Evolutionary conservation across 2,113 vertebrate genomes (phyloP), one percentile per base, ranked within the genome.

Genomic region (Eurystomus gularis): DNA sequence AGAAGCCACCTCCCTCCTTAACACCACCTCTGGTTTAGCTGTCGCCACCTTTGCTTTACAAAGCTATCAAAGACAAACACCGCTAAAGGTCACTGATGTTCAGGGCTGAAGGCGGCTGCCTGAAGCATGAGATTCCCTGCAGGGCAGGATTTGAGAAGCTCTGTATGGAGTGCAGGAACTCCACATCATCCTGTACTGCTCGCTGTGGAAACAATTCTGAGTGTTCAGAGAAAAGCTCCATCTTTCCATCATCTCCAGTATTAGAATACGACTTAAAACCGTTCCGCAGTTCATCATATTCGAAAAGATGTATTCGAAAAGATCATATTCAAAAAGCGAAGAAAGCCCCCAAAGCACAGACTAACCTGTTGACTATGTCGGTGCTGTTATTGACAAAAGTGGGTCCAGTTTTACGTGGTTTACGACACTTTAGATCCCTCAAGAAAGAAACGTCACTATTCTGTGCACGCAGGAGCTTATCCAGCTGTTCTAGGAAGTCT

Each of bases 391-490:
- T 73, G 95, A 96, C 75, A 91, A 93, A 21, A 11, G 99, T 99
- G 35, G 98, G 98, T 15, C 98, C 99, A 0, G 98, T 98, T 51
- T 71, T 94, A 18, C 98, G 98, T 4, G 99, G 98, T 80, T 88
- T 97, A 12, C 98, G 98, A 21, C 94, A 49, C 23, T 98, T 99
- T 39, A 99, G 98, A 4, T 99, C 99, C 52, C 97, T 96, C 70
- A 99, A 52, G 96, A 98, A 98, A 26, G 98, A 97, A 4, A 18
- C 9, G 3, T 97, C 88, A 0, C 86, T 62, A 2, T 64, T 90
- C 58, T 99, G 99, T 16, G 97, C 90, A 2, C 31, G 82, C 37
- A 99, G 97, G 92, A 98, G 98, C 33, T 61, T 96, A 88, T 99
- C 99, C 44, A 99, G 95, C 58, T 97, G 98, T 1, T 99, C 98